Conservation (phyloP, 1,140 invertebrate genomes). For the Drosophila pallidifrons region DNA sequence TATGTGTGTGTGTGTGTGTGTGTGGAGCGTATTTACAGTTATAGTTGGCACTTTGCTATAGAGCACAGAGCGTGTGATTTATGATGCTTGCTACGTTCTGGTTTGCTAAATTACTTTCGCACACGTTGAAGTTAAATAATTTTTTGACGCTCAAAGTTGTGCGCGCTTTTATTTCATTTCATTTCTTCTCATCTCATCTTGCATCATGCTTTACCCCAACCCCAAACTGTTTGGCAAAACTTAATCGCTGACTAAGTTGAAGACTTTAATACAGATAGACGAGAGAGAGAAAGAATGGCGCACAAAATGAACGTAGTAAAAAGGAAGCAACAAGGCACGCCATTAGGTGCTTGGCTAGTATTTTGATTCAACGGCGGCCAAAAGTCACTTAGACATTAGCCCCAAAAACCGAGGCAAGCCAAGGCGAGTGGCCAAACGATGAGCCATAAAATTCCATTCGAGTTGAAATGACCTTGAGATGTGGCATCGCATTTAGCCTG, state of each 20-base stretch:
- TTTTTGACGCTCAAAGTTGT: slow-evolving; percentile 45
- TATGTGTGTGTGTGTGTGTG: background rate
- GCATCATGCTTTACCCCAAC: background rate
- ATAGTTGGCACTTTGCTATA: slow-evolving; percentile 53
- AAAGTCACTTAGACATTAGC: slow-evolving; percentile 52
- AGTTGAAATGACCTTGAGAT: slow-evolving; percentile 43
- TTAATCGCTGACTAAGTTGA: slow-evolving; percentile 48
- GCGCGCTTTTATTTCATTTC: slow-evolving; percentile 30
- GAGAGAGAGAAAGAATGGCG: background rate
- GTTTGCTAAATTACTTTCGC: slow-evolving; percentile 74
- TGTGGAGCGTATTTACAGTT: slow-evolving; percentile 67
- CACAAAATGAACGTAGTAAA: background rate
- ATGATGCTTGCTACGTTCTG: slow-evolving; percentile 66
- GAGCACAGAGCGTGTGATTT: slow-evolving; percentile 71
- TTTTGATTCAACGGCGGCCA: slow-evolving; percentile 42
- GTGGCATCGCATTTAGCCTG: slow-evolving; percentile 27
- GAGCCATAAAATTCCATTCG: slow-evolving; percentile 38
- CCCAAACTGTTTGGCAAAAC: slow-evolving; percentile 1
- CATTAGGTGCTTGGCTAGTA: slow-evolving; percentile 44
- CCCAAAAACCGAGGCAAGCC: slow-evolving; percentile 1
- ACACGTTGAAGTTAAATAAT: slow-evolving; percentile 56
- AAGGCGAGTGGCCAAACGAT: slow-evolving; percentile 20
- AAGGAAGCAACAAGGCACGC: slow-evolving; percentile 34
- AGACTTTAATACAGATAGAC: slow-evolving; percentile 58
- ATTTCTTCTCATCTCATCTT: slow-evolving; percentile 11